A percentile compares a stretch with the other conserved stretches of the same genome.
These are phyloP conservation scores for Bombus waltoni DNA, from an alignment of 1,140 invertebrate species.

Conservation along the genomic window DNA sequence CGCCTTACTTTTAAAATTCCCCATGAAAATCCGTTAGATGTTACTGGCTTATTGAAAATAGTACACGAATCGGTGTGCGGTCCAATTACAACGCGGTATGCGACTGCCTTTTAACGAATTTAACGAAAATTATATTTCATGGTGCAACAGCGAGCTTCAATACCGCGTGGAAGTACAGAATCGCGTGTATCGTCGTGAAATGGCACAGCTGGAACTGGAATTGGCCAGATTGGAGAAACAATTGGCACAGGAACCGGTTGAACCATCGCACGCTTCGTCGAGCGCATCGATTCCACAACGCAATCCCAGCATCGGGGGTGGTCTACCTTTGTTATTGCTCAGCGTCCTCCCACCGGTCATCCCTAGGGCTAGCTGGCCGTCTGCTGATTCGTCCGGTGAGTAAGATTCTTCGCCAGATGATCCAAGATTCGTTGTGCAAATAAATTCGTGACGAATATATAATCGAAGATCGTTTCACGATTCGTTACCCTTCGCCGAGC, in stretches of 20 bases:
- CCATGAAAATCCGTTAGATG: too few species aligned
- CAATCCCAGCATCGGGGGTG: constrained; percentile 87
- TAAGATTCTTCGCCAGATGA: constrained; percentile 22
- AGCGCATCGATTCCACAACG: constrained; percentile 84
- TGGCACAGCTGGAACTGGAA: constrained; percentile 91
- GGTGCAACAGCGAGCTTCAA: constrained; percentile 86
- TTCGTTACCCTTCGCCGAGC: background rate
- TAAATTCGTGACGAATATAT: background rate
- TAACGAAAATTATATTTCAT: constrained; percentile 1
- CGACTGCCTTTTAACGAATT: background rate
- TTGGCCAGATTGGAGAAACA: constrained; percentile 89
- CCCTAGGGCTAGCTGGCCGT: constrained; percentile 89
- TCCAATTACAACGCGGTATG: background rate
- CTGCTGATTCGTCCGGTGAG: constrained; percentile 83
- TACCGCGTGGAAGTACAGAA: constrained; percentile 96
- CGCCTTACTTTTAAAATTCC: background rate
- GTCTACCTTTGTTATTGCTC: constrained; percentile 87
- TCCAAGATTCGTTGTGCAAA: constrained; percentile 68
- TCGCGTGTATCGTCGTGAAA: constrained; percentile 92
- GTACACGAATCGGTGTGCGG: too few species aligned
- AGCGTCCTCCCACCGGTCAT: constrained; percentile 89
- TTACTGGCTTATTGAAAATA: background rate
- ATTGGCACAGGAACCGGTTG: constrained; percentile 81
- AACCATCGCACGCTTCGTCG: constrained; percentile 83
- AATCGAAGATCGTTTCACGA: background rate